phyloP scores from a whole-genome alignment of 2,113 vertebrate genomes.

The Ictidomys tridecemlineatus region DNA sequence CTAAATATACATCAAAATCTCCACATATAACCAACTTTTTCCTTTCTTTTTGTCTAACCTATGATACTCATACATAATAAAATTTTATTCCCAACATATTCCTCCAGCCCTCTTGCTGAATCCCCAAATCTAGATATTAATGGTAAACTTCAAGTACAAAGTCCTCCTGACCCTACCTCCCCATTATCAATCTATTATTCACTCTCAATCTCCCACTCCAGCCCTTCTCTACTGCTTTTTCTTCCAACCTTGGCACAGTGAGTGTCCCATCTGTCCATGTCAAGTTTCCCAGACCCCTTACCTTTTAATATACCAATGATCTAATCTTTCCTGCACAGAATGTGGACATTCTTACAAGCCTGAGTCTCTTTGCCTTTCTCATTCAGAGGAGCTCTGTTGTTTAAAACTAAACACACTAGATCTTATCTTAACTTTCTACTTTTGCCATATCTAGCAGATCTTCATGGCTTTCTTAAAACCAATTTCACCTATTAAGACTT shows the following conservation, averaged over 20 bases:
- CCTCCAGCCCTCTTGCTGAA: background rate
- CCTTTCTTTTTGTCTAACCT: background rate
- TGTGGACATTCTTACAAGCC: background rate
- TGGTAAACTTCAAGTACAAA: background rate
- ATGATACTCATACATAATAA: background rate
- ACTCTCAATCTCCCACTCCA: slow-evolving; percentile 10
- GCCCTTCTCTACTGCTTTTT: slow-evolving; percentile 47
- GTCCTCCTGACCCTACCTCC: background rate
- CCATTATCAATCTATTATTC: background rate
- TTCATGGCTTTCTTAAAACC: slow-evolving; percentile 6
- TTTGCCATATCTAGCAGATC: background rate
- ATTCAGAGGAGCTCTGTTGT: background rate
- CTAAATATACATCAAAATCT: background rate
- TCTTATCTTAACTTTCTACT: background rate
- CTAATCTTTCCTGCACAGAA: slow-evolving; percentile 64
- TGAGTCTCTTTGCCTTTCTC: background rate
- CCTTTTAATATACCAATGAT: slow-evolving; percentile 56
- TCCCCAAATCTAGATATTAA: background rate
- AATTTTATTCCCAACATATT: background rate
- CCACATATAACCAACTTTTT: background rate
- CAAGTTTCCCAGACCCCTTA: slow-evolving; percentile 38
- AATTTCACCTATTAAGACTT: background rate
- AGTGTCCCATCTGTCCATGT: slow-evolving; percentile 68
- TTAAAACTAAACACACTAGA: background rate
- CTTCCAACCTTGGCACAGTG: slow-evolving; percentile 56